Evolutionary conservation across 2,113 vertebrate species (phyloP).

Genomic region (Apus apus): DNA sequence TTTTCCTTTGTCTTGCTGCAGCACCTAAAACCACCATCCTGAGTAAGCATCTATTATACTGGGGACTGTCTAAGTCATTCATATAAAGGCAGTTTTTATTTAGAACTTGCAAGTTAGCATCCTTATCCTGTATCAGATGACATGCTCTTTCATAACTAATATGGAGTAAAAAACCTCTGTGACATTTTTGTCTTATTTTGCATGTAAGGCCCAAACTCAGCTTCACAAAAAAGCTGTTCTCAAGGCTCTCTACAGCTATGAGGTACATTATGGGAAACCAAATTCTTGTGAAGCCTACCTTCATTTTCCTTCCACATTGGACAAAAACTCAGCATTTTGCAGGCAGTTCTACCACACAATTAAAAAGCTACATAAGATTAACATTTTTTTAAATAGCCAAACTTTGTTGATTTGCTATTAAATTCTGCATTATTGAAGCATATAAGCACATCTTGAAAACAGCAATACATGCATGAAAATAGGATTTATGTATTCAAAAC

Average conservation of each 20-base stretch:
- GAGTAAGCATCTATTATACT: background rate
- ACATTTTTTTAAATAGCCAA: background rate
- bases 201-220: background rate
- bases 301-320: background rate
- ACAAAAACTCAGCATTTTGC: background rate
- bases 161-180: background rate
- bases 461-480: background rate
- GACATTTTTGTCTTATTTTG: background rate
- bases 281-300: background rate
- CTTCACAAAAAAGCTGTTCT: background rate
- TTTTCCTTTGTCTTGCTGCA: background rate
- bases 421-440: background rate
- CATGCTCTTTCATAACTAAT: background rate
- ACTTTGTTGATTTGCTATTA: background rate
- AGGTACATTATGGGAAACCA: background rate
- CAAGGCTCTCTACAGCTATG: background rate
- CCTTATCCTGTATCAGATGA: background rate
- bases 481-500: background rate
- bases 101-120: background rate
- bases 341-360: background rate
- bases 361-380: background rate
- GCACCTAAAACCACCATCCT: background rate
- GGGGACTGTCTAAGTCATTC: background rate
- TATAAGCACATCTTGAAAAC: background rate
- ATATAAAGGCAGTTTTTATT: background rate